Conservation (phyloP, 2,797 vertebrate species). For the Huso huso region DNA sequence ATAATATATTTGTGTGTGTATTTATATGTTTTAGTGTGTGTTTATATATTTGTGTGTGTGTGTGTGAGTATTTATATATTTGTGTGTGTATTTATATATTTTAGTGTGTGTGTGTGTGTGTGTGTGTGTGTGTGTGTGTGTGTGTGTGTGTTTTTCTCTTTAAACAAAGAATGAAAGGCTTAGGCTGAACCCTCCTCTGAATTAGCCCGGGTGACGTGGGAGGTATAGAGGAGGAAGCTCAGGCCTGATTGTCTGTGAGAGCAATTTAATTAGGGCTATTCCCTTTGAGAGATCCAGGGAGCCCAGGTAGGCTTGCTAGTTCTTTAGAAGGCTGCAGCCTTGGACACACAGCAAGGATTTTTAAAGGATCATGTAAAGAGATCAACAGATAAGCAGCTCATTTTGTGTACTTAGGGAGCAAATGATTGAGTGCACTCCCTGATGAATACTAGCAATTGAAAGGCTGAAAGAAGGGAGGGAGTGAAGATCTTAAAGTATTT, state of each 20-base stretch:
- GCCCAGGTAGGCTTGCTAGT: slow-evolving; percentile 41
- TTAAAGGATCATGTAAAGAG: slow-evolving; percentile 90
- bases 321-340: slow-evolving; percentile 58
- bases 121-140: not conserved
- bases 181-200: slow-evolving; percentile 49
- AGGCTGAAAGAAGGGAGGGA: slow-evolving; percentile 59
- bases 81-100: no score
- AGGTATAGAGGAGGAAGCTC: slow-evolving; percentile 62
- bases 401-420: slow-evolving; percentile 94
- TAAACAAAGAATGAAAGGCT: slow-evolving; percentile 62
- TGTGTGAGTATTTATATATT: no score
- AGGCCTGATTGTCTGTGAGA: slow-evolving; percentile 78
- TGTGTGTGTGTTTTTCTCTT: slow-evolving; percentile 11
- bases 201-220: slow-evolving; percentile 61
- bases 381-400: slow-evolving; percentile 97
- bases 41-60: no score
- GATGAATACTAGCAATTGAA: slow-evolving; percentile 57
- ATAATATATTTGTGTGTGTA: no score
- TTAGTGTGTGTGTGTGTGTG: no score
- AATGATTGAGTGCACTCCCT: slow-evolving; percentile 59
- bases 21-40: no score
- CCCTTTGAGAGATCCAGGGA: slow-evolving; percentile 46
- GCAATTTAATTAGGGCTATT: slow-evolving; percentile 77
- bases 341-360: slow-evolving; percentile 74
- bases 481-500: slow-evolving; percentile 73